Conservation (phyloP, 1,140 invertebrate species). For the Pseudobourletiella spinata region DNA sequence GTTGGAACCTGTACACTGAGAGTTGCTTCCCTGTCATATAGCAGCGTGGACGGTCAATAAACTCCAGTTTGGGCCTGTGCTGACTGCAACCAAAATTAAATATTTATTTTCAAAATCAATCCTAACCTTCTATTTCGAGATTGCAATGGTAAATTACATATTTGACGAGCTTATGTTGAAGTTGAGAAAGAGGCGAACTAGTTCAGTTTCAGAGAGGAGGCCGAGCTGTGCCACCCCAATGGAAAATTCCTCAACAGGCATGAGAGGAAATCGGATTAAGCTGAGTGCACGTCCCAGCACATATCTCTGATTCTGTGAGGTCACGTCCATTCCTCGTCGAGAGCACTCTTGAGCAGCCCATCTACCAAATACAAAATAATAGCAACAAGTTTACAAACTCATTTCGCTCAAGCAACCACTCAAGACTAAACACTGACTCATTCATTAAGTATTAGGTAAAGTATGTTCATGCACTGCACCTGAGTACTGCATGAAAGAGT, state of each 20-base stretch:
- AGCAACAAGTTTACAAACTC: background rate
- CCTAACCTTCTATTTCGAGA: too few relatives aligned
- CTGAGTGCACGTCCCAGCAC: slow-evolving; percentile 60
- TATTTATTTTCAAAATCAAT: too few relatives aligned
- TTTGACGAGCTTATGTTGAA: slow-evolving; percentile 66
- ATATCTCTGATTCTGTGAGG: slow-evolving; percentile 58
- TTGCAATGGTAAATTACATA: slow-evolving; percentile 38
- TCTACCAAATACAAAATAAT: slow-evolving; percentile 35
- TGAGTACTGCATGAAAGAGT: slow-evolving; percentile 57
- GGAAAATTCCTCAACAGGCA: slow-evolving; percentile 82
- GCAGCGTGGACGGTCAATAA: slow-evolving; percentile 64
- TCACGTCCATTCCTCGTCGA: slow-evolving; percentile 54
- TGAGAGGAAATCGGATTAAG: slow-evolving; percentile 72
- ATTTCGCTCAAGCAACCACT: too few relatives aligned
- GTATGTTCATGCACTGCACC: too few relatives aligned
- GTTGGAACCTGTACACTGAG: slow-evolving; percentile 67
- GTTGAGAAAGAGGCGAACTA: slow-evolving; percentile 70
- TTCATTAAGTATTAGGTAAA: too few relatives aligned
- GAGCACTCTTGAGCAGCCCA: slow-evolving; percentile 75
- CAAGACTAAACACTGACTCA: too few relatives aligned
- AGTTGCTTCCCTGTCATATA: slow-evolving; percentile 76
- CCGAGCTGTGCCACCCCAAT: slow-evolving; percentile 65
- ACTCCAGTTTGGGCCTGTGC: slow-evolving; percentile 52
- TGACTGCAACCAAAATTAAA: slow-evolving; percentile 37
- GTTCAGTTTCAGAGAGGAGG: slow-evolving; percentile 65